A percentile compares a stretch with the other conserved stretches of the same genome.
phyloP scores from a whole-genome alignment of 2,797 vertebrate species.

The Chelon auratus region DNA sequence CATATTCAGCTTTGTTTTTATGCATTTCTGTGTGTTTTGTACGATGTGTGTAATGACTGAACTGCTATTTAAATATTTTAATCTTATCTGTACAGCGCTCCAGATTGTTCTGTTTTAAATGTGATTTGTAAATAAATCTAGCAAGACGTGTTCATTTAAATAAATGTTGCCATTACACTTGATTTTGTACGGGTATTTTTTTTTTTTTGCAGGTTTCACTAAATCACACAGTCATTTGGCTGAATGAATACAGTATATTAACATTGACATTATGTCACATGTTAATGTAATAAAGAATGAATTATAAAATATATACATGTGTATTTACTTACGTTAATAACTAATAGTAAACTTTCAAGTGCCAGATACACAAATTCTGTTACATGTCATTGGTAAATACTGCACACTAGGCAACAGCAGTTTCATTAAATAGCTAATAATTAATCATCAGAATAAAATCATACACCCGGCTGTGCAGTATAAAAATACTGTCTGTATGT shows the following conservation, averaged over 20 bases:
- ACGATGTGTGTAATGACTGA: conserved; percentile 9
- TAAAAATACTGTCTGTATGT: neutral
- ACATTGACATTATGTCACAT: neutral
- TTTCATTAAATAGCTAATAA: neutral
- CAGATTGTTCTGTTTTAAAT: conserved; percentile 23
- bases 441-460: neutral
- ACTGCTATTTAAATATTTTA: conserved; percentile 8
- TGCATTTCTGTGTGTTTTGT: conserved; percentile 2
- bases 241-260: neutral
- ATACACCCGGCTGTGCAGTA: neutral
- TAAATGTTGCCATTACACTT: neutral
- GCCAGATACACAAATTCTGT: neutral
- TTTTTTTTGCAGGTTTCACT: too few species aligned
- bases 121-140: conserved; percentile 19
- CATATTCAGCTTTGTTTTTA: conserved; percentile 1
- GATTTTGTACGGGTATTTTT: neutral
- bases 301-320: neutral
- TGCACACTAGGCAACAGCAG: neutral
- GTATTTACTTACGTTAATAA: neutral
- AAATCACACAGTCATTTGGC: neutral
- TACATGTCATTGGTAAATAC: neutral
- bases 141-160: conserved; percentile 12
- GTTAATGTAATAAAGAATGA: neutral
- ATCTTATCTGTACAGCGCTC: conserved; percentile 4
- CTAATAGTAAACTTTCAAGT: neutral